Evolutionary conservation across 2,113 vertebrate species (phyloP).

Genomic region (Eretmochelys imbricata): DNA sequence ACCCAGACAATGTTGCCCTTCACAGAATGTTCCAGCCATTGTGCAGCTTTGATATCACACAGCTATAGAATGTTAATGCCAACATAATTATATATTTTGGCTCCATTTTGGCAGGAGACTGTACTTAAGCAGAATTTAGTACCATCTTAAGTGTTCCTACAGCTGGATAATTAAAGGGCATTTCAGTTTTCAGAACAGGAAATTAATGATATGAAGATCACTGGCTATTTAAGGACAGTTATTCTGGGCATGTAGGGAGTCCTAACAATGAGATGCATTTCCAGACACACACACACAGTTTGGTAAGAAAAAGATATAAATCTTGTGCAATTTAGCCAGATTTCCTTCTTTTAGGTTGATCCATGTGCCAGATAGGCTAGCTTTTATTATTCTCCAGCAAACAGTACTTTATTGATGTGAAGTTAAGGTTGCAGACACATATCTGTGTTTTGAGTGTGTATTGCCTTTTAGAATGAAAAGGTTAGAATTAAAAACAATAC

Average conservation of each 20-base stretch:
- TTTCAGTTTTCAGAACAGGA: slow-evolving; percentile 65
- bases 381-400: not conserved
- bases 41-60: slow-evolving; percentile 52
- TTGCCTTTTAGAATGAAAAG: not conserved
- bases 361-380: not conserved
- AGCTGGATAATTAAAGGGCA: slow-evolving; percentile 80
- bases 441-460: not conserved
- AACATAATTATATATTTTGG: slow-evolving; percentile 76
- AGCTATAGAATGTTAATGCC: slow-evolving; percentile 72
- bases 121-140: slow-evolving; percentile 78
- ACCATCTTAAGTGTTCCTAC: slow-evolving; percentile 62
- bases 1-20: slow-evolving; percentile 76
- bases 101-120: slow-evolving; percentile 70
- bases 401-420: not conserved
- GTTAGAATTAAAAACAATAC: not conserved
- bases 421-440: not conserved
- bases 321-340: not conserved
- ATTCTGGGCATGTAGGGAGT: not conserved
- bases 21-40: slow-evolving; percentile 67
- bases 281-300: not conserved
- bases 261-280: slow-evolving; percentile 11
- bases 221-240: slow-evolving; percentile 70
- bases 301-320: not conserved
- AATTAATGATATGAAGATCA: slow-evolving; percentile 67
- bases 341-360: not conserved